phyloP scores from a whole-genome alignment of 92 coral and sea anemone genomes.

The Porites cylindrica region DNA sequence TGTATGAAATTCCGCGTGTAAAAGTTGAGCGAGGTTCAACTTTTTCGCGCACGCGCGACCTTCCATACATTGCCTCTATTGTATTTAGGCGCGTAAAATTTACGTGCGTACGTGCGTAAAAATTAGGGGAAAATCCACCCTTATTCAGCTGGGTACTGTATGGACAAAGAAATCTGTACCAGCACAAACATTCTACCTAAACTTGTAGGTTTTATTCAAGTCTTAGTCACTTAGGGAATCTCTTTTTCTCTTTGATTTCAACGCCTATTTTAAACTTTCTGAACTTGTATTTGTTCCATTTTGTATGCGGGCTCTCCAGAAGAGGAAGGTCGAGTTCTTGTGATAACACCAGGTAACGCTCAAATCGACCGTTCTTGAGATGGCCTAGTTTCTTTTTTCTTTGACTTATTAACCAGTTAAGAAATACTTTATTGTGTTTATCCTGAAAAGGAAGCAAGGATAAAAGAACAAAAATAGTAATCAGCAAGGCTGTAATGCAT shows the following conservation, averaged over 20 bases:
- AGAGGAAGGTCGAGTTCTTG: slow-evolving; percentile 79
- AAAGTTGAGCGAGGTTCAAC: too few relatives aligned
- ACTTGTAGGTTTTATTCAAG: background rate
- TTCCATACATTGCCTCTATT: too few relatives aligned
- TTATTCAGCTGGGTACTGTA: background rate
- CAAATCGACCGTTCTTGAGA: slow-evolving; percentile 77
- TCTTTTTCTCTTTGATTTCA: slow-evolving; percentile 83
- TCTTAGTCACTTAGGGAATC: slow-evolving; percentile 29
- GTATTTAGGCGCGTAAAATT: too few relatives aligned
- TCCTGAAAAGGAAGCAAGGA: slow-evolving; percentile 55
- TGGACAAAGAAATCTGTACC: background rate
- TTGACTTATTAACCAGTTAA: slow-evolving; percentile 86
- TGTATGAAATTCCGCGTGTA: too few relatives aligned
- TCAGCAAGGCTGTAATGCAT: background rate
- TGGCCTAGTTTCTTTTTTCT: slow-evolving; percentile 79
- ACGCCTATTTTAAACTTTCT: slow-evolving; percentile 92
- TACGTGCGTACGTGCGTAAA: too few relatives aligned
- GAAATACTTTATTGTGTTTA: slow-evolving; percentile 89
- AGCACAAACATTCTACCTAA: background rate
- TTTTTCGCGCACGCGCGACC: too few relatives aligned
- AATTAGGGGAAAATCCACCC: too few relatives aligned
- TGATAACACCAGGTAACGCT: slow-evolving; percentile 76
- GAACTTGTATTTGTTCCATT: slow-evolving; percentile 92
- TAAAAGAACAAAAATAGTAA: background rate
- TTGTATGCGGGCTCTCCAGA: slow-evolving; percentile 80